These are phyloP conservation scores for Entomyzon cyanotis DNA, from an alignment of 2,113 vertebrate species.

Conservation along the genomic window DNA sequence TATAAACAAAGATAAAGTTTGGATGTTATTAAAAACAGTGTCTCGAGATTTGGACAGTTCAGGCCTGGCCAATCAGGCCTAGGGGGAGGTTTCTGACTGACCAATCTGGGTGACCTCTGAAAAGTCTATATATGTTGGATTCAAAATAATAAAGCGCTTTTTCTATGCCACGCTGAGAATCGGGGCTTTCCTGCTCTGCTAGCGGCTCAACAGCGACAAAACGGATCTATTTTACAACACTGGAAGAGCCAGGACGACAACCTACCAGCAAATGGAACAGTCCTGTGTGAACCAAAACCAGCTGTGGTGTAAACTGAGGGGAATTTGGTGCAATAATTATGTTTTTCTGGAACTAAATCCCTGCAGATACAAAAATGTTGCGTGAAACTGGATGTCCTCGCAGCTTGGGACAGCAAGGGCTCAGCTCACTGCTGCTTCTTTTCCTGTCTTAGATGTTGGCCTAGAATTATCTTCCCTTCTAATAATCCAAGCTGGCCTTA, in stretches of 20 bases:
- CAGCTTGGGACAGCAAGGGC: neutral
- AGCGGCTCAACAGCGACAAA: too few relatives aligned
- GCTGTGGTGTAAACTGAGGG: neutral
- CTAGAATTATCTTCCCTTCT: neutral
- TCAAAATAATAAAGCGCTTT: too few relatives aligned
- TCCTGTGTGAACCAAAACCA: neutral
- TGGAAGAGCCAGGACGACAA: neutral
- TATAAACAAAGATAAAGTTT: too few relatives aligned
- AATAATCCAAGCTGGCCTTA: neutral
- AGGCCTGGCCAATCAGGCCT: too few relatives aligned
- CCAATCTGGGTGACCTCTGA: too few relatives aligned
- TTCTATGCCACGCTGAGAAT: too few relatives aligned
- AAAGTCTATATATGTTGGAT: too few relatives aligned
- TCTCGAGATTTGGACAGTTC: too few relatives aligned
- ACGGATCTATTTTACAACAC: neutral
- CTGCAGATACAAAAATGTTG: neutral
- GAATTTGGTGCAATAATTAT: neutral
- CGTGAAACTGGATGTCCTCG: neutral
- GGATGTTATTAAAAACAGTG: too few relatives aligned
- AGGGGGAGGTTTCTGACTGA: too few relatives aligned
- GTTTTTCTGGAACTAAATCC: neutral
- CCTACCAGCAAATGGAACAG: neutral
- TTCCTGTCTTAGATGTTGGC: neutral
- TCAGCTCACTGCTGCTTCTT: neutral
- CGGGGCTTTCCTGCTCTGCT: too few relatives aligned